Conservation (phyloP, 2,797 vertebrate genomes). For the Myoxocephalus aenaeus region DNA sequence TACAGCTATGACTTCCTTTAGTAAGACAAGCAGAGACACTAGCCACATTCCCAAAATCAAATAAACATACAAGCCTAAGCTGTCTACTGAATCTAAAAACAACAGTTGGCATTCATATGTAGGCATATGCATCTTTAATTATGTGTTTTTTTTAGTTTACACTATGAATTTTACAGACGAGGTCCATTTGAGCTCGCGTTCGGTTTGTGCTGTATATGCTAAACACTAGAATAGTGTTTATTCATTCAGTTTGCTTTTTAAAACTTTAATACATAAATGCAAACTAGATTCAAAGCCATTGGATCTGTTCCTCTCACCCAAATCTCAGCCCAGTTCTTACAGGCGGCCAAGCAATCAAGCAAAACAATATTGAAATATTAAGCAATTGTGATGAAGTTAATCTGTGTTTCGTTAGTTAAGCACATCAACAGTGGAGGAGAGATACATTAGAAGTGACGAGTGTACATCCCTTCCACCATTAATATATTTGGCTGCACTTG, state of each 20-base stretch:
- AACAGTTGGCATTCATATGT: slow-evolving; percentile 14
- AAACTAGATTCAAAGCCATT: slow-evolving; percentile 18
- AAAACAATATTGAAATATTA: slow-evolving; percentile 14
- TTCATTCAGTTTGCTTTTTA: neutral
- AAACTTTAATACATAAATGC: slow-evolving; percentile 1
- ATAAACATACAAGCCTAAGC: slow-evolving; percentile 13
- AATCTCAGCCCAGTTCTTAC: neutral
- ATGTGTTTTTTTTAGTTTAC: slow-evolving; percentile 13
- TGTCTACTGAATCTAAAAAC: slow-evolving; percentile 20
- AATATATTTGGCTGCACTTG: slow-evolving; percentile 3
- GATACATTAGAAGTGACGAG: neutral
- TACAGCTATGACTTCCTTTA: slow-evolving; percentile 64
- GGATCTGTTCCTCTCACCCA: neutral
- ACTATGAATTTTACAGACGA: slow-evolving; percentile 3
- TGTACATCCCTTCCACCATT: neutral
- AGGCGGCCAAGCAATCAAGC: neutral
- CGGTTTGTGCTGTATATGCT: slow-evolving; percentile 12
- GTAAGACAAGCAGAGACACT: slow-evolving; percentile 48
- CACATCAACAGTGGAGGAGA: neutral
- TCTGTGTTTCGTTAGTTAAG: slow-evolving; percentile 25
- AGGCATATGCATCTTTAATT: slow-evolving; percentile 17
- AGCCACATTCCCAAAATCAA: slow-evolving; percentile 36
- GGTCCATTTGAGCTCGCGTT: neutral
- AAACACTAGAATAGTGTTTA: neutral
- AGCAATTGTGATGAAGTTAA: slow-evolving; percentile 25